These are phyloP conservation scores for Gastrophysa polygoni DNA, from an alignment of 2,888 invertebrate genomes.

Conservation along the genomic window DNA sequence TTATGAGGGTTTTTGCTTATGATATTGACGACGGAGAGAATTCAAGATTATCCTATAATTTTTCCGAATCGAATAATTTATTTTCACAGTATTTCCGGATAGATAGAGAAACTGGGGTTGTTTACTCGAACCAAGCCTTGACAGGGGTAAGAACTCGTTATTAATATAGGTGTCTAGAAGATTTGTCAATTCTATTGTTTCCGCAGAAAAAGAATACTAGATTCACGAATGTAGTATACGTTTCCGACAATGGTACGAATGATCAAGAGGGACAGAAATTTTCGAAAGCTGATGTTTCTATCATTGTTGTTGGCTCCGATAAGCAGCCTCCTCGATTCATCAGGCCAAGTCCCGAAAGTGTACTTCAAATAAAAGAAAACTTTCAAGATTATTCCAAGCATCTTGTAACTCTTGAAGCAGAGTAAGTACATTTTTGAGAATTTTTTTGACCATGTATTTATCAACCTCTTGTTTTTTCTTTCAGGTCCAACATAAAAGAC, in stretches of 20 bases:
- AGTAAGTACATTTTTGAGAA: conserved; percentile 62
- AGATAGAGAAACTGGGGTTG: conserved; percentile 82
- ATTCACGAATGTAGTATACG: conserved; percentile 75
- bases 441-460: too few relatives aligned
- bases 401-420: conserved; percentile 66
- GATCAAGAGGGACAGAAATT: conserved; percentile 67
- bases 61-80: conserved; percentile 59
- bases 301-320: conserved; percentile 85
- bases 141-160: conserved; percentile 39
- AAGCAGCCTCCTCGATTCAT: conserved; percentile 82
- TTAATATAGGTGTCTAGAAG: not conserved
- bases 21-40: conserved; percentile 93
- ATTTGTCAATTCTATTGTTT: conserved; percentile 19
- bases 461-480: conserved; percentile 32
- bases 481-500: conserved; percentile 77
- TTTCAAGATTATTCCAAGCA: conserved; percentile 68
- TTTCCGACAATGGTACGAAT: conserved; percentile 76
- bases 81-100: conserved; percentile 77
- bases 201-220: conserved; percentile 66
- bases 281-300: conserved; percentile 78
- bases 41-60: conserved; percentile 78
- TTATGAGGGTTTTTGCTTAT: conserved; percentile 90
- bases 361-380: conserved; percentile 75
- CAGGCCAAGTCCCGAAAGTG: too few relatives aligned
- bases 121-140: conserved; percentile 57